Conservation (phyloP, 2,888 invertebrate genomes). For the Epinotia brunnichana region DNA sequence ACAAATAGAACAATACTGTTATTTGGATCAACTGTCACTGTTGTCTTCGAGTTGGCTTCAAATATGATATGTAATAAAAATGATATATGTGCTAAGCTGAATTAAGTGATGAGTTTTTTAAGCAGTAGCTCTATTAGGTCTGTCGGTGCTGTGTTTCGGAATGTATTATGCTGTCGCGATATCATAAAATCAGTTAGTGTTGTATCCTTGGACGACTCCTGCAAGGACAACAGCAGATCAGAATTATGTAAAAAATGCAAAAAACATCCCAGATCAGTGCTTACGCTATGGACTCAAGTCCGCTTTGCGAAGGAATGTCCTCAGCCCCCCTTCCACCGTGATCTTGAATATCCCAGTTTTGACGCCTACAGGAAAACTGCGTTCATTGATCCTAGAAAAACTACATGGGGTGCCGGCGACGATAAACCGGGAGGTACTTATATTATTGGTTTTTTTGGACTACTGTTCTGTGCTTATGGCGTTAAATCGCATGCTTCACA, state of each 20-base stretch:
- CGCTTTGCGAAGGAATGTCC: slow-evolving; percentile 61
- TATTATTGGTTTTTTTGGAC: slow-evolving; percentile 78
- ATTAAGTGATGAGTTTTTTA: slow-evolving; percentile 57
- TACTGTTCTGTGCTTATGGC: slow-evolving; percentile 84
- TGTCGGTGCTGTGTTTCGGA: slow-evolving; percentile 53
- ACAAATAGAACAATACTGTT: slow-evolving; percentile 2
- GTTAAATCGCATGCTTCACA: slow-evolving; percentile 85
- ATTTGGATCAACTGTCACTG: slow-evolving; percentile 20
- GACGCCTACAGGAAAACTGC: slow-evolving; percentile 69
- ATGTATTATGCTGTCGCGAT: slow-evolving; percentile 53
- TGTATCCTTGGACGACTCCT: slow-evolving; percentile 31
- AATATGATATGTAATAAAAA: slow-evolving; percentile 22
- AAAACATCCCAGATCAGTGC: slow-evolving; percentile 46
- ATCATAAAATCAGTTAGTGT: slow-evolving; percentile 47
- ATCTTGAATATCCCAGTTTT: slow-evolving; percentile 68
- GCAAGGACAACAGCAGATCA: slow-evolving; percentile 14
- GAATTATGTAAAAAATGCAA: slow-evolving; percentile 42
- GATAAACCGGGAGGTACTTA: slow-evolving; percentile 78
- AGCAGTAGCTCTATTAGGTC: slow-evolving; percentile 52
- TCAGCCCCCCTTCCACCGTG: slow-evolving; percentile 69
- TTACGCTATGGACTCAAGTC: slow-evolving; percentile 66
- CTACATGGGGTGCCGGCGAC: slow-evolving; percentile 66
- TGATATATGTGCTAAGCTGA: neutral
- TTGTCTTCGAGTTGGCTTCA: slow-evolving; percentile 16
- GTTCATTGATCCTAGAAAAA: slow-evolving; percentile 64